Percentiles rank a stretch among this genome's conserved stretches.
Evolutionary conservation across 2,797 vertebrate genomes (phyloP).

Genomic region (Pangasius larnaudii): DNA sequence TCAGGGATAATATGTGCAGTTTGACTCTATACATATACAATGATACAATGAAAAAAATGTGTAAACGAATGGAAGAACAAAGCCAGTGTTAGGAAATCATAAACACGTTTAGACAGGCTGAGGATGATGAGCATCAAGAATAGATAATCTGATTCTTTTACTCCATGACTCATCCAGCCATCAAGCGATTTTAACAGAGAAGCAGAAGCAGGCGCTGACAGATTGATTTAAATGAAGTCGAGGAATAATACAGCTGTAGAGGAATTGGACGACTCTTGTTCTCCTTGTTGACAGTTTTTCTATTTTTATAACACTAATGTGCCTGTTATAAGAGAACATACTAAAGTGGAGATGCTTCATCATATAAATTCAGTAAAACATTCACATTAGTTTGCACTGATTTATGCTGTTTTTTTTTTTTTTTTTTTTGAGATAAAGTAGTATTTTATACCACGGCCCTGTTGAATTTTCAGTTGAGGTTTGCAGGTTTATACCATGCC

Average conservation of each 20-base stretch:
- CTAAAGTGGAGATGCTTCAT: background rate
- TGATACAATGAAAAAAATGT: background rate
- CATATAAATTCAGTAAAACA: background rate
- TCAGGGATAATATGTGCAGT: background rate
- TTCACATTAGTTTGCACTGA: background rate
- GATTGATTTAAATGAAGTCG: conserved; percentile 5
- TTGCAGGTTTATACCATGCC: background rate
- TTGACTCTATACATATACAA: background rate
- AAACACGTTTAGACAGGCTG: background rate
- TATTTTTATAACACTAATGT: background rate
- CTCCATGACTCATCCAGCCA: conserved; percentile 9
- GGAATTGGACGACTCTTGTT: background rate
- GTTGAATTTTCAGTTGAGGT: background rate
- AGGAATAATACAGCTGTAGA: background rate
- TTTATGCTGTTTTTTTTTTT: background rate
- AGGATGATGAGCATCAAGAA: background rate
- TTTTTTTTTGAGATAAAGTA: background rate
- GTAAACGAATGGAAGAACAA: conserved; percentile 1
- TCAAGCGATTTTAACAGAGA: background rate
- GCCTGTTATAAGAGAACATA: background rate
- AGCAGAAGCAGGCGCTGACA: background rate
- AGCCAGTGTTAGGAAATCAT: background rate
- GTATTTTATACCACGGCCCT: no score
- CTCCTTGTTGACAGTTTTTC: conserved; percentile 7
- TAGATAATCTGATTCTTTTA: conserved; percentile 9